These are phyloP conservation scores for Chrysotoxum bicinctum DNA, from an alignment of 2,888 invertebrate species.

Conservation along the genomic window DNA sequence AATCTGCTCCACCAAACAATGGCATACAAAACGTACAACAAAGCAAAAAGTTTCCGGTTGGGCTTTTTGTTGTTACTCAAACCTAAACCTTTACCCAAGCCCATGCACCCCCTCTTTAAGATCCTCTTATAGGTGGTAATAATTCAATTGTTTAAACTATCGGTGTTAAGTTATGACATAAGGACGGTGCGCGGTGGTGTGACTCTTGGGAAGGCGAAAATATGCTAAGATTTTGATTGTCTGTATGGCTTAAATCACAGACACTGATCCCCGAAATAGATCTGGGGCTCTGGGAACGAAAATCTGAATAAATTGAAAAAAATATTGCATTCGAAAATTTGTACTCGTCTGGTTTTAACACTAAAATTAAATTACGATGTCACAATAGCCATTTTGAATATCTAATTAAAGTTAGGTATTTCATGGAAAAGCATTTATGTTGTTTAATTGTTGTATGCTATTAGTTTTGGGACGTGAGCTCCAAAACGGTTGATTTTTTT, in stretches of 20 bases:
- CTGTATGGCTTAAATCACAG: neutral
- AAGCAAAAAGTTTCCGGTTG: slow-evolving; percentile 59
- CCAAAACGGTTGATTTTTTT: neutral
- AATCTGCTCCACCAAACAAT: slow-evolving; percentile 59
- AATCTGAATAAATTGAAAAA: neutral
- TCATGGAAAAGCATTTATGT: slow-evolving; percentile 59
- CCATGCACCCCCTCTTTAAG: neutral
- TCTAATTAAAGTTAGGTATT: slow-evolving; percentile 56
- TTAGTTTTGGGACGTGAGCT: slow-evolving; percentile 7
- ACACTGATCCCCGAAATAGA: slow-evolving; percentile 54
- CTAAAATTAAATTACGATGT: slow-evolving; percentile 44
- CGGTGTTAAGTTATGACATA: slow-evolving; percentile 66
- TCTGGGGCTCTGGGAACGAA: slow-evolving; percentile 34
- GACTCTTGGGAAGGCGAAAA: slow-evolving; percentile 28
- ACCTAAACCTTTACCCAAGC: neutral
- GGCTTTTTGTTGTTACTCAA: neutral
- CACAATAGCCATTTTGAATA: slow-evolving; percentile 71
- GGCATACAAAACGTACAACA: slow-evolving; percentile 22
- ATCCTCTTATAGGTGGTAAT: slow-evolving; percentile 16
- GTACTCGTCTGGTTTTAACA: slow-evolving; percentile 39
- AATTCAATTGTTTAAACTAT: slow-evolving; percentile 67
- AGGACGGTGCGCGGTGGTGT: slow-evolving; percentile 23
- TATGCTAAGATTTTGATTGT: slow-evolving; percentile 13
- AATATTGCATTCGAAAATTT: slow-evolving; percentile 38
- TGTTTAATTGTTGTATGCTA: slow-evolving; percentile 59